A percentile compares a stretch with the other conserved stretches of the same genome.
phyloP scores from a whole-genome alignment of 2,888 invertebrate species.

The Agrilus cyanescens region DNA sequence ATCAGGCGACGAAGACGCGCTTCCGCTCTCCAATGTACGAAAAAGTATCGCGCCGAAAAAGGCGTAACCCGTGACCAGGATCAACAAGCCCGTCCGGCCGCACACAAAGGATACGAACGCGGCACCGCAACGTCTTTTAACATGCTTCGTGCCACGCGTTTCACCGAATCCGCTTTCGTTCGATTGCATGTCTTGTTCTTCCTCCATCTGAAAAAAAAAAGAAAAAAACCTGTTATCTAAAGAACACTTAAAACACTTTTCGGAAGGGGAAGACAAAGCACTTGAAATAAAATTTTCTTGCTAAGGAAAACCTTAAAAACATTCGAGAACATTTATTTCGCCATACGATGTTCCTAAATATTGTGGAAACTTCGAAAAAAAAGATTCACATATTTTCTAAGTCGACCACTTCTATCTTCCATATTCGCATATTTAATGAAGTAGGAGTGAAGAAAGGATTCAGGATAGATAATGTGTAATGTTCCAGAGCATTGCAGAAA shows the following conservation, averaged over 20 bases:
- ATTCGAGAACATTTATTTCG: no score
- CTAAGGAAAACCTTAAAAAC: no score
- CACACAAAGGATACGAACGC: slow-evolving; percentile 30
- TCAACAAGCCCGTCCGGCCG: slow-evolving; percentile 29
- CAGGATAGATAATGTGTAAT: no score
- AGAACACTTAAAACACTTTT: neutral
- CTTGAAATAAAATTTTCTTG: neutral
- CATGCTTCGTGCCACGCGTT: slow-evolving; percentile 9
- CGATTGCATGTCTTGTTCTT: slow-evolving; percentile 5
- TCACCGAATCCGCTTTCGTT: neutral
- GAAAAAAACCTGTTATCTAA: neutral
- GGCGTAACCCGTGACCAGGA: slow-evolving; percentile 31
- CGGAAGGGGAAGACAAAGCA: neutral
- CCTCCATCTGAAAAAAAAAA: slow-evolving; percentile 27
- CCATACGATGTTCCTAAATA: no score
- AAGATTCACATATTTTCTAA: no score
- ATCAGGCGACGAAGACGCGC: slow-evolving; percentile 15
- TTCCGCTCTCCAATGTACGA: slow-evolving; percentile 29
- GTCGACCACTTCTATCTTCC: no score
- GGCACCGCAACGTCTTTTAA: slow-evolving; percentile 9
- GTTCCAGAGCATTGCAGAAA: no score
- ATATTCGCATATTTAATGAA: no score
- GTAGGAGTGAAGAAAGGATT: no score
- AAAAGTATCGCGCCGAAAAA: slow-evolving; percentile 33
- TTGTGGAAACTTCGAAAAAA: no score